Evolutionary conservation across 1,140 invertebrate genomes (phyloP).

Genomic region (Musca domestica): DNA sequence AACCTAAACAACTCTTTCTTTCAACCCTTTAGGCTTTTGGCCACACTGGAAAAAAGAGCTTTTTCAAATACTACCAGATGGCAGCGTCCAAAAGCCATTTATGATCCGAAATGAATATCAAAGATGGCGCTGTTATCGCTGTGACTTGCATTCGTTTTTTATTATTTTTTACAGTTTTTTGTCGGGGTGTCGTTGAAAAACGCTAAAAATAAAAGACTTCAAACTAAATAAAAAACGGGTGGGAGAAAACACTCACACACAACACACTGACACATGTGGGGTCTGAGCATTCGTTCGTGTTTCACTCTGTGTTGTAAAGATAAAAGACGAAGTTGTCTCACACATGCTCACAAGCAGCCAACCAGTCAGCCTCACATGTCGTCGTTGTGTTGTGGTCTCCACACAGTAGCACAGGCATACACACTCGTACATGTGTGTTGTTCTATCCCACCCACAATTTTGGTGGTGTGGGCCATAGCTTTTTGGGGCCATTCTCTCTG

Average conservation of each 20-base stretch:
- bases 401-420: too few species aligned
- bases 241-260: constrained; percentile 15
- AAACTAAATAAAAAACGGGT: constrained; percentile 26
- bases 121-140: constrained; percentile 26
- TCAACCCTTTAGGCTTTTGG: too few species aligned
- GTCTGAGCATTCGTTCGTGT: neutral
- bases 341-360: neutral
- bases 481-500: too few species aligned
- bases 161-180: constrained; percentile 24
- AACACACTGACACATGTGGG: neutral
- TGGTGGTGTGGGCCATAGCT: too few species aligned
- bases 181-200: neutral
- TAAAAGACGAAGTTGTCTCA: neutral
- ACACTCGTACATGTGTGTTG: too few species aligned
- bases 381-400: too few species aligned
- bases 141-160: neutral
- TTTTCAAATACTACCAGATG: constrained; percentile 7
- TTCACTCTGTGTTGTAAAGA: neutral
- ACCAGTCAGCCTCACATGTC: neutral
- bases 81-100: constrained; percentile 15
- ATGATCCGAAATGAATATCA: constrained; percentile 13
- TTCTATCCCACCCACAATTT: too few species aligned
- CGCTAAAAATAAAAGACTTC: constrained; percentile 25
- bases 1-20: too few species aligned
- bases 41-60: neutral